Evolutionary conservation across 2,888 invertebrate genomes (phyloP).

Genomic region (Slavum lentiscoides): DNA sequence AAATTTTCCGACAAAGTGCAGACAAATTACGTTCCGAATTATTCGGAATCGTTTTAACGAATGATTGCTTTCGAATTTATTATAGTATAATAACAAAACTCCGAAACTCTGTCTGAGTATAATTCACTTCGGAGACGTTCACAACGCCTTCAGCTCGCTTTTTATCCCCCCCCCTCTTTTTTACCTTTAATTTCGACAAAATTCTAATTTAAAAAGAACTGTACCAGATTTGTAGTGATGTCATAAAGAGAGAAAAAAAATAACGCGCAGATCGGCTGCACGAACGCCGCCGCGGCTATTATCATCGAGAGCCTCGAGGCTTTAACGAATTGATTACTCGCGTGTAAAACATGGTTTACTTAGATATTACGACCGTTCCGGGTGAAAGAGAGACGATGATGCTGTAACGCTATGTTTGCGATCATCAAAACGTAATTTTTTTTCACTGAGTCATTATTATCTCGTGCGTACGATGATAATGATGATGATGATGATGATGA

Average conservation of each 20-base stretch:
- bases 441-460: constrained; percentile 27
- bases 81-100: too few species aligned
- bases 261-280: background rate
- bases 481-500: too few species aligned
- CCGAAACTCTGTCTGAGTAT: too few species aligned
- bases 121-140: too few species aligned
- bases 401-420: constrained; percentile 39
- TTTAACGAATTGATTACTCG: constrained; percentile 33
- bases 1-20: too few species aligned
- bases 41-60: too few species aligned
- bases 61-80: too few species aligned
- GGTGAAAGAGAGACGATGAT: constrained; percentile 41
- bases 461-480: constrained; percentile 3
- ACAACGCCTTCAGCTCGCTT: too few species aligned
- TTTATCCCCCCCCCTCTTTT: too few species aligned
- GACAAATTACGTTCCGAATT: too few species aligned
- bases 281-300: background rate
- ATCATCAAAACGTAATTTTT: constrained; percentile 40
- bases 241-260: background rate
- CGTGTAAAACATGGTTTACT: constrained; percentile 44
- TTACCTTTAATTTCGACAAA: too few species aligned
- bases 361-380: constrained; percentile 29
- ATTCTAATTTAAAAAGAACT: too few species aligned
- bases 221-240: background rate
- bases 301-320: constrained; percentile 26